Conservation (phyloP, 2,113 vertebrate genomes). For the Poeciliopsis turrubarensis region DNA sequence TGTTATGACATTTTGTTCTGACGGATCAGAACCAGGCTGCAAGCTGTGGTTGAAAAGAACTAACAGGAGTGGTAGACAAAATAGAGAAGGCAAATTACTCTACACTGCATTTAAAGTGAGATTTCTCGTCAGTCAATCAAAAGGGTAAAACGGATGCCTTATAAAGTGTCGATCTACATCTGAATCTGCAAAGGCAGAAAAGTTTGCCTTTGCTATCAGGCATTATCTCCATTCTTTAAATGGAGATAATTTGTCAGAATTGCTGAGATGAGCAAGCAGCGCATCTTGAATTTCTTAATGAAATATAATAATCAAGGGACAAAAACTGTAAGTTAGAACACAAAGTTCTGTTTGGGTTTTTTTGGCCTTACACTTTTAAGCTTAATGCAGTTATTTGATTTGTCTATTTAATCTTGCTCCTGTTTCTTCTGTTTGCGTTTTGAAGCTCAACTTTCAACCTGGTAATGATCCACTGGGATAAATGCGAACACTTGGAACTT, state of each 20-base stretch:
- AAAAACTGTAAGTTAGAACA: not conserved
- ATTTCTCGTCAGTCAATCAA: not conserved
- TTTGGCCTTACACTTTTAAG: not conserved
- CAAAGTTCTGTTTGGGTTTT: not conserved
- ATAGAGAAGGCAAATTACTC: not conserved
- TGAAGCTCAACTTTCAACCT: not conserved
- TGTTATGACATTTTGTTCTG: too few relatives aligned
- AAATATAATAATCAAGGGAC: not conserved
- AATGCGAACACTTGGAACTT: not conserved
- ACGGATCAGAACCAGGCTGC: not conserved
- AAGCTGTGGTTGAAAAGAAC: not conserved
- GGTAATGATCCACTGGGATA: not conserved
- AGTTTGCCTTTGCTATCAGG: too few relatives aligned
- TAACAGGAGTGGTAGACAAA: not conserved
- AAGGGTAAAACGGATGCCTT: not conserved
- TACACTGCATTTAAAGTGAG: not conserved
- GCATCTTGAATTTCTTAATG: not conserved
- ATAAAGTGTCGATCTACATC: not conserved
- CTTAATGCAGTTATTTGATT: not conserved
- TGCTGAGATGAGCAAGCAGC: not conserved
- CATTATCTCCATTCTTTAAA: too few relatives aligned
- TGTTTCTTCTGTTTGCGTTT: not conserved
- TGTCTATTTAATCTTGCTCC: not conserved
- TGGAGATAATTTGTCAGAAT: not conserved
- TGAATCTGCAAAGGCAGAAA: not conserved